Conservation (phyloP, 2,797 vertebrate species). For the Allobates femoralis region DNA sequence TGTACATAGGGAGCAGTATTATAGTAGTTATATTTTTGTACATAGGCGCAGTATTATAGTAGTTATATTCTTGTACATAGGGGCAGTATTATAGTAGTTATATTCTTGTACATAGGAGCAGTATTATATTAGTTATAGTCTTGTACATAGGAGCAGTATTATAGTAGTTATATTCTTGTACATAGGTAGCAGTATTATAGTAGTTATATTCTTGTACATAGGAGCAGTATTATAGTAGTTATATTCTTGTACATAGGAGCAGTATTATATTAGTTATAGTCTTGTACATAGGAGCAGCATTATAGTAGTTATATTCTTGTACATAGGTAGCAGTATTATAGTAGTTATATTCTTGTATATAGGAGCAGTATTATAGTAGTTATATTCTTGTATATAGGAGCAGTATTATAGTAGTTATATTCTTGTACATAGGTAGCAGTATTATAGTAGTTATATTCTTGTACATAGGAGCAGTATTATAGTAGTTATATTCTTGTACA, state of each 20-base stretch:
- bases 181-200: slow-evolving; percentile 7
- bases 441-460: slow-evolving; percentile 1
- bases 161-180: no score
- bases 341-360: slow-evolving; percentile 7
- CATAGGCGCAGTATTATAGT: no score
- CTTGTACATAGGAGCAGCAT: slow-evolving; percentile 11
- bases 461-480: not conserved
- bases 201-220: slow-evolving; percentile 15
- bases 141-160: no score
- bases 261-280: slow-evolving; percentile 14
- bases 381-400: not conserved
- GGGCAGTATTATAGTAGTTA: no score
- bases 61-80: no score
- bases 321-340: slow-evolving; percentile 12
- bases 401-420: not conserved
- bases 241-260: not conserved
- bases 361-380: slow-evolving; percentile 20
- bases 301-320: slow-evolving; percentile 14
- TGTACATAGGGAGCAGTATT: no score
- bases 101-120: no score
- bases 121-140: no score
- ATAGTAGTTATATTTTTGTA: no score
- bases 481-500: not conserved
- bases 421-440: not conserved
- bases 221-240: slow-evolving; percentile 13